Base-by-base conservation (phyloP, 64 coral and sea anemone genomes). In the Acropora tenuis region DNA sequence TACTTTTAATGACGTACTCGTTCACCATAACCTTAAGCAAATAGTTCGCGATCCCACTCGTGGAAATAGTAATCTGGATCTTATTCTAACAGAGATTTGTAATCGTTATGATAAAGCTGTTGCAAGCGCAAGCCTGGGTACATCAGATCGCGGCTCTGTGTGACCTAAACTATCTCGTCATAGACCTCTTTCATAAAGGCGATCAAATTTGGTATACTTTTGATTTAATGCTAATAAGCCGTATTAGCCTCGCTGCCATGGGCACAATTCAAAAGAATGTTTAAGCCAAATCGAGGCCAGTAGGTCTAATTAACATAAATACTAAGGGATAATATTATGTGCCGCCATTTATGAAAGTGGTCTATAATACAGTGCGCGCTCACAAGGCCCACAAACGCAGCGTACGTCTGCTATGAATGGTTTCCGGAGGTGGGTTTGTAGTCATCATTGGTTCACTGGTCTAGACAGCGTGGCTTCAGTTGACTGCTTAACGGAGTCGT, bases 21-120 rank as follows among this genome's bases (percentile, higher is more conserved):
- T 55, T 10, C 52, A 55, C 10, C 52, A 55, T 55, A 55, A 55
- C 52, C 85, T 86, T 69, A 73, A 86, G 53, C 83, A 86, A 41
- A 55, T 69, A 69, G 83, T 86, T 12, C 83, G 67, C 43, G 67
- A 86, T 41, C 83, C 83, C 40, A 86, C 83, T 15, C 83, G 50
- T 7, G 57, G 55, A 17, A 69, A 86, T 66, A 86, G 83, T 48
- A 86, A 69, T 3, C 3, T 69, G 40, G 83, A 86, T 13, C 83
- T 1, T 41, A 71, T 86, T 69, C 53, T 69, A 48, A 86, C 83
- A 17, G 67, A 86, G 41, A 44, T 86, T 41, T 44, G 52, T 41
- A 48, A 74, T 7, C 19, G 57, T 60, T 77, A 74, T 53, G 48
- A 40, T 76, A 18, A 47, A 77, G 71, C 86, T 53, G 30, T 41